Evolutionary conservation across 2,888 invertebrate genomes (phyloP), one percentile per base, ranked within the genome.

Genomic region (Caenorhabditis japonica): DNA sequence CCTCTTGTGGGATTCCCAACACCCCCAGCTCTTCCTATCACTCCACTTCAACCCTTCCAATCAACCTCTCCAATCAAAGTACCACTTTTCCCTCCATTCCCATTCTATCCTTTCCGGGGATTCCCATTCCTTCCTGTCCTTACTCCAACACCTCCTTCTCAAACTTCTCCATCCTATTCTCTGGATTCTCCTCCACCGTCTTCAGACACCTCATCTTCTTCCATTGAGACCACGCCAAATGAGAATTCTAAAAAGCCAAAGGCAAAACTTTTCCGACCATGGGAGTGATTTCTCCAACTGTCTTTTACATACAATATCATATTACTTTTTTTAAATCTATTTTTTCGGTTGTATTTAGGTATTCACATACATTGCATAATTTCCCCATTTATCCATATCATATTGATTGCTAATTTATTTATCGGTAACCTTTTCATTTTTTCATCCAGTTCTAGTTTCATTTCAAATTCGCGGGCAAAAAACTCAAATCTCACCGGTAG

Each of bases 141-240:
- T 25, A 10, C 38, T 12, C 44, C 43, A 27, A 23, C 41, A n/a
- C 55, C 46, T 13, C 19, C 19, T 2, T 38, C 46, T 0, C 55
- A 39, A 23, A 34, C 43, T 23, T 68, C 68, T 1, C 73, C 73
- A 10, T 12, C 73, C n/a, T 66, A 73, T 27, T 73, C 73, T 3
- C 33, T 73, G 19, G 66, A 66, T 10, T 61, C 66, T 5, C 66
- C 73, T 15, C 72, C 72, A 30, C 62, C 71, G 15, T 44, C 58
- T 0, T 72, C 72, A 0, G 72, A 72, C 39, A 72, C 70, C 2
- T 71, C 71, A 4, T 34, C 52, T 8, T 71, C 73, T 46, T 73
- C 73, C 10, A 55, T 66, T n/a, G 73, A 73, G 17, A 7, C 59
- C n/a, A 47, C 72, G 3, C 53, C 72, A 0, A 51, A 55, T 30